phyloP scores from a whole-genome alignment of 1,140 invertebrate species.

The Ctenoplectra terminalis region DNA sequence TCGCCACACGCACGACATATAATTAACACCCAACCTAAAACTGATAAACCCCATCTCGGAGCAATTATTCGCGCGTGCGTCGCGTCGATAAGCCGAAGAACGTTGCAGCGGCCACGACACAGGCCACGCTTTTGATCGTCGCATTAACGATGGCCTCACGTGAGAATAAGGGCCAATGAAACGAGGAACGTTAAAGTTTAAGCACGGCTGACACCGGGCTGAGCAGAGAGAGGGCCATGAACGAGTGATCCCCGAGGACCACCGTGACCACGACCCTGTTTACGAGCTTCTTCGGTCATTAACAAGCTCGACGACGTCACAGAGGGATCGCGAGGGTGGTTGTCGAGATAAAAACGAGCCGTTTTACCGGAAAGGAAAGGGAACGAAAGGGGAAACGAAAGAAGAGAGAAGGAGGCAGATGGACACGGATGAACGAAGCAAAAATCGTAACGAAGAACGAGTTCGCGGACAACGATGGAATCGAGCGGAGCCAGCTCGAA shows the following conservation, averaged over 20 bases:
- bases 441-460: slow-evolving; percentile 42
- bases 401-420: neutral
- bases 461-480: neutral
- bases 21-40: neutral
- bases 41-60: no score
- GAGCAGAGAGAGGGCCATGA: neutral
- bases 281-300: slow-evolving; percentile 66
- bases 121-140: slow-evolving; percentile 28
- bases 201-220: slow-evolving; percentile 18
- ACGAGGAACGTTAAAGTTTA: slow-evolving; percentile 53
- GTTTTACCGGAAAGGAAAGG: slow-evolving; percentile 12
- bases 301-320: slow-evolving; percentile 24
- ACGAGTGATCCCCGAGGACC: slow-evolving; percentile 56
- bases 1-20: no score
- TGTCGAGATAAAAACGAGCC: slow-evolving; percentile 52
- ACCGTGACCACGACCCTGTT: slow-evolving; percentile 61
- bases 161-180: slow-evolving; percentile 65
- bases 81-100: slow-evolving; percentile 30
- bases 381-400: neutral
- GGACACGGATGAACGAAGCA: neutral
- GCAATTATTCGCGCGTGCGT: neutral
- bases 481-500: slow-evolving; percentile 14
- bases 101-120: neutral
- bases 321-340: slow-evolving; percentile 42
- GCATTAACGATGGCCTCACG: slow-evolving; percentile 51